Evolutionary conservation across 2,888 invertebrate genomes (phyloP), one percentile per base, ranked within the genome.

Genomic region (Pediacus dermestoides): DNA sequence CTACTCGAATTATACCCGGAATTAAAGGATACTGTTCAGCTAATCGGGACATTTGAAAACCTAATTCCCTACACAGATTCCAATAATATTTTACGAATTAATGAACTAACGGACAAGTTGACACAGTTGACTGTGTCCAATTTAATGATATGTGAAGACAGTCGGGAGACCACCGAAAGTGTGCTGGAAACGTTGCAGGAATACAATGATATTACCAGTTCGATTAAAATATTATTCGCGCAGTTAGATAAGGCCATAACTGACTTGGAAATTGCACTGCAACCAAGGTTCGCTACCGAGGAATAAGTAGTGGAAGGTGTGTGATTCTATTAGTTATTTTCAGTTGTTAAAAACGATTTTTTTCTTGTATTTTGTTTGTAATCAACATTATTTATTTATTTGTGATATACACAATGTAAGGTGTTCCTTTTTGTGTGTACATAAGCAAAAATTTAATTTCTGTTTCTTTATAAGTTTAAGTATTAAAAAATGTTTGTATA

Each of bases 171-270:
- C 2, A 69, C 65, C 4, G 48, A 55, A n/a, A 63, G 68, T 39
- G 68, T 73, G 16, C 56, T 68, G 22, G 58, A 67, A 26, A 55
- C 72, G 21, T 58, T 75, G 39, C 64, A 70, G 14, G 64, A 72
- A 34, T 75, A 75, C 49, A 74, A 73, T 51, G 66, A 70, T 48
- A 70, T 75, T 23, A 67, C 73, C 28, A 63, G 53, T 30, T 70
- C 68, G 18, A 69, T 75, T 48, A 71, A 73, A 16, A 65, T 70
- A 39, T 60, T 72, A 10, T 68, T 75, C 39, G 67, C 70, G 32
- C 62, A 67, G 37, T 52, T 75, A 31, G 74, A 76, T 52, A 58
- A 57, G 25, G 60, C 64, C 3, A 55, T 75, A 7, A 68, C 66
- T 4, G 63, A 66, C 34, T 60, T 72, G 27, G 75, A 76, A 63